Evolutionary conservation across 2,113 vertebrate genomes (phyloP).

Genomic region (Anoura caudifer): DNA sequence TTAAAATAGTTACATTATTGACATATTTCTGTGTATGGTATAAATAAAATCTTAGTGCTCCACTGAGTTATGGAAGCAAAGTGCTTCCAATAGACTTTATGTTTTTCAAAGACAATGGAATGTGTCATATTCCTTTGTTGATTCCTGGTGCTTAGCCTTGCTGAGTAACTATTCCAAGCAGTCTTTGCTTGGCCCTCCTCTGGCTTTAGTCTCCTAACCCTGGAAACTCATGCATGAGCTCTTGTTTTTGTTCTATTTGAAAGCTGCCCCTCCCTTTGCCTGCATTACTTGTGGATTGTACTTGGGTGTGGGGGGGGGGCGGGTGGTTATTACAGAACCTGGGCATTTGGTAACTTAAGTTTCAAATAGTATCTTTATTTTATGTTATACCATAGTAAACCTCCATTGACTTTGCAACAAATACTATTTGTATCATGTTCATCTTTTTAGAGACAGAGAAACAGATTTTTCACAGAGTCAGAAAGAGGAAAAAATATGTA

Average conservation of each 20-base stretch:
- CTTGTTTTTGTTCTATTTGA: not conserved
- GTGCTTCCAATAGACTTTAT: not conserved
- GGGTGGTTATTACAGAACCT: not conserved
- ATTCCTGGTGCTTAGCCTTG: not conserved
- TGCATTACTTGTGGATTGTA: not conserved
- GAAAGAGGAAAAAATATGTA: not conserved
- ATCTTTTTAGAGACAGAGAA: slow-evolving; percentile 32
- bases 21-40: not conserved
- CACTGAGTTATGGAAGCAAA: not conserved
- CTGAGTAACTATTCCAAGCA: not conserved
- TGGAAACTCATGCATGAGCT: not conserved
- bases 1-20: not conserved
- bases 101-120: not conserved
- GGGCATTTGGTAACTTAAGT: not conserved
- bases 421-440: not conserved
- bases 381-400: not conserved
- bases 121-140: not conserved
- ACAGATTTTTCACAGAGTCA: slow-evolving; percentile 21
- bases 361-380: not conserved
- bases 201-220: not conserved
- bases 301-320: no score
- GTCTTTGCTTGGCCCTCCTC: not conserved
- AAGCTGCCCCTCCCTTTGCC: not conserved
- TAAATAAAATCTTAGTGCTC: not conserved
- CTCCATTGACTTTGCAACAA: not conserved